Percentiles rank a stretch among this genome's conserved stretches.
phyloP scores from a whole-genome alignment of 2,888 invertebrate species.

The Microplitis manilae region DNA sequence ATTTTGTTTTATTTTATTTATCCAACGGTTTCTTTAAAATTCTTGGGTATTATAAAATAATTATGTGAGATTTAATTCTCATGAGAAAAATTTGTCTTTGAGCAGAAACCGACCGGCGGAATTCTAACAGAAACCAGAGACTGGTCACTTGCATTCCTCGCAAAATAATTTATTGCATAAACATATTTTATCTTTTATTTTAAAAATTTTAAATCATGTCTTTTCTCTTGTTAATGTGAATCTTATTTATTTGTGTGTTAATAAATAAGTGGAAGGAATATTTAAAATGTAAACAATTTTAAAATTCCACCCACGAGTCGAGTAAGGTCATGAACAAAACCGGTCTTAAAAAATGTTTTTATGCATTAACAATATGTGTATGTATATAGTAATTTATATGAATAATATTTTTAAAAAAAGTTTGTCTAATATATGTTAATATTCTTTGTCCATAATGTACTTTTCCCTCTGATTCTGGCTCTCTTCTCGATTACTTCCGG shows the following conservation, averaged over 20 bases:
- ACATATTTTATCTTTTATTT: too few relatives aligned
- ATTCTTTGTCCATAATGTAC: background rate
- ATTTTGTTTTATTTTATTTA: background rate
- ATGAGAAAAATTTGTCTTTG: too few relatives aligned
- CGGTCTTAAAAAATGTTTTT: slow-evolving; percentile 8
- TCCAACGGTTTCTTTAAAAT: background rate
- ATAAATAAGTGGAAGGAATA: background rate
- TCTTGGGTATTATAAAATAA: background rate
- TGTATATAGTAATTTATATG: background rate
- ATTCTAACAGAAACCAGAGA: too few relatives aligned
- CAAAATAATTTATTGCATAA: background rate
- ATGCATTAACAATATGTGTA: background rate
- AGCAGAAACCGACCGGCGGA: too few relatives aligned
- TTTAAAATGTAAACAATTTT: background rate
- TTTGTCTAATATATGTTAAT: background rate
- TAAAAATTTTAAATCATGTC: too few relatives aligned
- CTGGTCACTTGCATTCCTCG: background rate
- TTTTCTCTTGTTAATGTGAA: background rate
- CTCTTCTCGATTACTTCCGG: slow-evolving; percentile 38
- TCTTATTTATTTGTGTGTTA: background rate
- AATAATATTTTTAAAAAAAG: background rate
- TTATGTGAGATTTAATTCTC: too few relatives aligned
- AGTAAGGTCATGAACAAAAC: slow-evolving; percentile 17
- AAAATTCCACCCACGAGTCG: slow-evolving; percentile 18
- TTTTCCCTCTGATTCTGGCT: slow-evolving; percentile 6